phyloP scores from a whole-genome alignment of 2,888 invertebrate species.

The Hirtodrosophila cameraria region DNA sequence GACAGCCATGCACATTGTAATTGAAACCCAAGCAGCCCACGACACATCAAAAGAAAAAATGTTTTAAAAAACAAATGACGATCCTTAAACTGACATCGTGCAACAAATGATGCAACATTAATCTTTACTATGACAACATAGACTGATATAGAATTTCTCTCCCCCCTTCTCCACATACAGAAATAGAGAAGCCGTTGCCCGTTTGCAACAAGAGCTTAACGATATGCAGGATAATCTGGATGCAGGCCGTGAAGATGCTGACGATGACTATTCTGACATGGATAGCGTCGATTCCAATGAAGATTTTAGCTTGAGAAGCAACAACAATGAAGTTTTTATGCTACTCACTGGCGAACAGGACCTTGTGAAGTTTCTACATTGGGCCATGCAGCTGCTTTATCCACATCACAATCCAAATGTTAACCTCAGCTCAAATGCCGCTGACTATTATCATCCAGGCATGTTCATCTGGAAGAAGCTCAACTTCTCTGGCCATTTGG shows the following conservation, averaged over 20 bases:
- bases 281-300: conserved; percentile 23
- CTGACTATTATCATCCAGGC: conserved; percentile 74
- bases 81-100: conserved; percentile 57
- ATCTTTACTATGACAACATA: conserved; percentile 48
- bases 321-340: conserved; percentile 73
- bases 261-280: conserved; percentile 13
- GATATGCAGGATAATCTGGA: conserved; percentile 36
- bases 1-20: conserved; percentile 51
- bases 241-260: conserved; percentile 19
- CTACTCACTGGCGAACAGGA: conserved; percentile 81
- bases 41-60: conserved; percentile 53
- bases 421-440: conserved; percentile 47
- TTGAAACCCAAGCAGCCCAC: conserved; percentile 74
- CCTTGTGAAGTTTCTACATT: conserved; percentile 78
- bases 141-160: conserved; percentile 20
- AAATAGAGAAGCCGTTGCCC: conserved; percentile 60
- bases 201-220: conserved; percentile 48
- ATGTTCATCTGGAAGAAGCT: conserved; percentile 81
- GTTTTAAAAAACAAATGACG: conserved; percentile 47
- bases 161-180: conserved; percentile 30
- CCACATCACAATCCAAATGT: conserved; percentile 49
- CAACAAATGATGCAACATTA: conserved; percentile 60
- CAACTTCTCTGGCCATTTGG: conserved; percentile 81
- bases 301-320: conserved; percentile 22
- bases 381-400: conserved; percentile 80